Conservation (phyloP, 92 coral and sea anemone genomes). For the Porites lobata region DNA sequence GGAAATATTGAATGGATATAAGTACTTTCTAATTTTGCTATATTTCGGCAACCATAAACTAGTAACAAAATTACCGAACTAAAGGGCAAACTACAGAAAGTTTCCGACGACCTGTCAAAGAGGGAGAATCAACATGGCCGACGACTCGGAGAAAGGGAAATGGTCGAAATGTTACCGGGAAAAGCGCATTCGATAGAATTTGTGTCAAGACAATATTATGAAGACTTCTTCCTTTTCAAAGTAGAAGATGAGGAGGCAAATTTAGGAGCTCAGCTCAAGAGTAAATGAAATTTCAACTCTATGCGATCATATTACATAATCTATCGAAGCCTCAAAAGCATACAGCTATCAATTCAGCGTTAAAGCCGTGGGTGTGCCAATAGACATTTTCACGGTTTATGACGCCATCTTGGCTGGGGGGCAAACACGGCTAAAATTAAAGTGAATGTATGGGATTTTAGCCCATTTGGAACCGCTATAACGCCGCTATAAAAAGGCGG, state of each 20-base stretch:
- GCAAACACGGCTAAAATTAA: too few relatives aligned
- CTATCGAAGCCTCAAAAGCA: slow-evolving; percentile 37
- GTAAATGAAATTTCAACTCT: background rate
- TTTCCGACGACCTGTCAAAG: slow-evolving; percentile 14
- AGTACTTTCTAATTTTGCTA: too few relatives aligned
- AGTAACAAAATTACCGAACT: slow-evolving; percentile 17
- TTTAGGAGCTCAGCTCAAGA: slow-evolving; percentile 9
- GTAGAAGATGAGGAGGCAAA: background rate
- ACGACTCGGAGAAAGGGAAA: background rate
- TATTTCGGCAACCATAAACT: too few relatives aligned
- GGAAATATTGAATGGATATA: too few relatives aligned
- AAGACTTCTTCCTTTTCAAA: background rate
- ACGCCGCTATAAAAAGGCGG: too few relatives aligned
- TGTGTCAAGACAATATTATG: background rate
- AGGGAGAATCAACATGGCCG: slow-evolving; percentile 14
- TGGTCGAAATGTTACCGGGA: slow-evolving; percentile 12
- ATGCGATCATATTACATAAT: slow-evolving; percentile 10
- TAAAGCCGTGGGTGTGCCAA: slow-evolving; percentile 36
- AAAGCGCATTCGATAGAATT: slow-evolving; percentile 36
- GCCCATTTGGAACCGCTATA: too few relatives aligned
- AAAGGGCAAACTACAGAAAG: background rate
- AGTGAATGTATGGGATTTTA: too few relatives aligned
- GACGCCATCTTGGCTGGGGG: too few relatives aligned
- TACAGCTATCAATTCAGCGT: slow-evolving; percentile 28
- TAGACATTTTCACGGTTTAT: too few relatives aligned